Base-by-base conservation (phyloP, 1,140 invertebrate species). In the Ceratina australensis region DNA sequence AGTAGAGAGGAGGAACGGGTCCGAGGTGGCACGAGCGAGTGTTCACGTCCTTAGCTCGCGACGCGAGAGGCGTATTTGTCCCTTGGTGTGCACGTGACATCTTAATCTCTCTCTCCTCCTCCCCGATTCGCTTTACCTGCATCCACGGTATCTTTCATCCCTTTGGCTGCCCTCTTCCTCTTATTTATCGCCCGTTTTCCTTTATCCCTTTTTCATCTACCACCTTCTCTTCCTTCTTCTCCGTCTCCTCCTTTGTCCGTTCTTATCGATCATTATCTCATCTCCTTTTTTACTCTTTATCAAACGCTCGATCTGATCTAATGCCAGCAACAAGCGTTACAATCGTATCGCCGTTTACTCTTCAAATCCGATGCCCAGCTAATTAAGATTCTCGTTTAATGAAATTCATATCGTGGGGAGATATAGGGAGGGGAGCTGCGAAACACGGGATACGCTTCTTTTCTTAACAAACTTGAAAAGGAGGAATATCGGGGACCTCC, bases 81-180 rank as follows among this genome's bases (percentile, higher is more conserved):
- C 77, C 71, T 74, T 26, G 57, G 42, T 66, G 64, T 84, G 87
- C 80, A 83, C 84, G 83, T 89, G 86, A 89, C 87, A 88, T 89
- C 83, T 89, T 87, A 89, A 88, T 89, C 86, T 85, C 68, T 72
- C 3, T 26, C 3, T 56, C n/a, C 50, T 16, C 2, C 13, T 18
- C 5, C 4, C 16, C n/a, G 42, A 33, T 22, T 59, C 24, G 20
- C 13, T 77, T 64, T 72, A 49, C 63, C 60, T 56, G 16, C 26
- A 42, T 50, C 50, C 56, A 47, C 42, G 2, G 22, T 81, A 77
- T 71, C 67, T 71, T 72, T 64, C 66, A 54, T 80, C 66, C 49
- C 57, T 72, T 59, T 7, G 49, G n/a, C 20, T n/a, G 24, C 16
- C 12, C 42, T 68, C 66, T 78, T 68, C 33, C 26, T 54, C 69